Evolutionary conservation across 2,888 invertebrate species (phyloP), one percentile per base, ranked within the genome.

Genomic region (Rhopalosiphum nymphaeae): DNA sequence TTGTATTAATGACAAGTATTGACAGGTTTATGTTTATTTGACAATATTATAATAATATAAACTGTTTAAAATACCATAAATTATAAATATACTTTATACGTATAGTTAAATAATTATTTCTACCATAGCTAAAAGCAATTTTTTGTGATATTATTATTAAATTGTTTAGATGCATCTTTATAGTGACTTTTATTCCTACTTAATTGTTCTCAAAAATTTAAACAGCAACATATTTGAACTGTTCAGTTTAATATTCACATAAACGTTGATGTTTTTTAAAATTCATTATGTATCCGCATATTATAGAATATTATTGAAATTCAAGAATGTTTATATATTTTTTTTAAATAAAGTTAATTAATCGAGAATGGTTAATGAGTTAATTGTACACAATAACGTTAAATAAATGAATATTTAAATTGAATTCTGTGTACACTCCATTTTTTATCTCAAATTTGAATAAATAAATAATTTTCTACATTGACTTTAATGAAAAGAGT

Each of bases 321-420:
- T 67, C 9, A 1, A 61, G n/a, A 91, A 57, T 49, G 26, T 16
- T 4, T 16, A 49, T 46, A 46, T 46, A 25, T 29, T 44, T 67
- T 57, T 7, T 78, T 84, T 44, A 78, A 92, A 88, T 42, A 88
- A 88, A 92, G 42, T 67, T 88, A 61, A 92, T 53, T 88, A 88
- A 11, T 67, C 26, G 29, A 61, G 29, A 78, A 92, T 53, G 49
- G 36, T 36, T 87, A 49, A 36, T 9, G 21, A 46, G 44, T 42
- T 53, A 53, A 53, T 42, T 25, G 7, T 25, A 29, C 67, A n/a
- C 42, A 88, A 88, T 49, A 42, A 88, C 29, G 67, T 92, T 53
- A 42, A 87, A 49, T 46, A 86, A 86, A 87, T 87, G 29, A 67
- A 87, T 87, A 92, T 92, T 57, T 61, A 46, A 86, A 92, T 87